A percentile compares a stretch with the other conserved stretches of the same genome.
Conservation (phyloP, 2,113 vertebrate genomes). For the Leucoraja erinaceus region DNA sequence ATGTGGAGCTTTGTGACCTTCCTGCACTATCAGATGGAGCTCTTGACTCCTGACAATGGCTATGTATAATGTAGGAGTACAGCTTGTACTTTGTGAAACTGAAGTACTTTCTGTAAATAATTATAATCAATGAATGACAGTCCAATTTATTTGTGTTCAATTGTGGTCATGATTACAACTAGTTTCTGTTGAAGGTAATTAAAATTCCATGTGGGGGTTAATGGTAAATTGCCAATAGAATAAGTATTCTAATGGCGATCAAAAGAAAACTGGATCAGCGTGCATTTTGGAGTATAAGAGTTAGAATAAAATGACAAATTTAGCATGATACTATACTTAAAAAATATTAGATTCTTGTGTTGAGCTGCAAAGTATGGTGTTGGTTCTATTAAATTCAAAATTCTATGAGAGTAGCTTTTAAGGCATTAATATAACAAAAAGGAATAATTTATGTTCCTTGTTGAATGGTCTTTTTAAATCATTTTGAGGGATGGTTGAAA, state of each 20-base stretch:
- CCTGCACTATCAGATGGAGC: neutral
- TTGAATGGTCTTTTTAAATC: neutral
- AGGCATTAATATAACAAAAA: slow-evolving; percentile 18
- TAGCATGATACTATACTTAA: neutral
- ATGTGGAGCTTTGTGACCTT: neutral
- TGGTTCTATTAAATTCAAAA: neutral
- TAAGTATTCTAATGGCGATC: neutral
- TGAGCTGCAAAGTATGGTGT: neutral
- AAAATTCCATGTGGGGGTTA: neutral
- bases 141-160: slow-evolving; percentile 17
- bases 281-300: neutral
- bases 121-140: slow-evolving; percentile 12
- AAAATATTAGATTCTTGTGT: no score
- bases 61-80: slow-evolving; percentile 23
- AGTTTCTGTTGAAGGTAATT: slow-evolving; percentile 11
- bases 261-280: neutral
- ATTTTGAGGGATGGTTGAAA: slow-evolving; percentile 6
- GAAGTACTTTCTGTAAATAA: slow-evolving; percentile 35
- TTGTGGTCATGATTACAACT: neutral
- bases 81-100: neutral
- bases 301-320: neutral
- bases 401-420: neutral
- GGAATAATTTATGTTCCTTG: neutral
- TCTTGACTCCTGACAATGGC: neutral
- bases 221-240: neutral